Evolutionary conservation across 2,797 vertebrate species (phyloP), one percentile per base, ranked within the genome.

Genomic region (Salmo trutta): DNA sequence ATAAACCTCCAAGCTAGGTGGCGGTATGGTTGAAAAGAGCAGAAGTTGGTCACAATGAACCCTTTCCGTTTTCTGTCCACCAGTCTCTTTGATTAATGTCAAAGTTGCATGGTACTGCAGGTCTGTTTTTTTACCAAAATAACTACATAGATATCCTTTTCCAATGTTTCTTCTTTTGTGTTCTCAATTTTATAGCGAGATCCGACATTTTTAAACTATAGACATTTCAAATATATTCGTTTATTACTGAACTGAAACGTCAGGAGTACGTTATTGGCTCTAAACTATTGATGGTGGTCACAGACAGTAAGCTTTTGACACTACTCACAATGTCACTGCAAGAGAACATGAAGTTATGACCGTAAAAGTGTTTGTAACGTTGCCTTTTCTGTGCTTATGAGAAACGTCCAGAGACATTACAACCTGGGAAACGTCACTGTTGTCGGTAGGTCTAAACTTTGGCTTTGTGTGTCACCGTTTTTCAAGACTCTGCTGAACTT

Each of bases 401-500:
- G 64, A 71, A 41, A 14, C n/a, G 47, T 5, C 14, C 8, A 10
- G 10, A 47, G 2, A 47, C 41, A 47, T 47, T 47, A 47, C 14
- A 47, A 2, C 41, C 41, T 47, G 10, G 73, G 59, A 71, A 36
- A 14, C 19, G 47, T 6, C 14, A 33, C 24, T 0, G 1, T 75
- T 24, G 2, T 75, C 0, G 19, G 66, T 73, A 47, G 41, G 10
- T 3, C 41, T 47, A 29, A 70, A 29, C 5, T 83, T 0, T 84
- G 77, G 77, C 3, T n/a, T 0, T 47, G 19, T 85, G 70, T 91
- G 14, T 87, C 33, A 0, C 21, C 69, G 1, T 78, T 84, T 36
- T 70, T 86, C 0, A 84, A 82, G 27, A 79, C 15, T 90, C 15
- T 90, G 47, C 10, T 89, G 73, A 81, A 78, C 69, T 82, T 89